Evolutionary conservation across 2,888 invertebrate genomes (phyloP).

Genomic region (Scaptodrosophila latifasciaeformis): DNA sequence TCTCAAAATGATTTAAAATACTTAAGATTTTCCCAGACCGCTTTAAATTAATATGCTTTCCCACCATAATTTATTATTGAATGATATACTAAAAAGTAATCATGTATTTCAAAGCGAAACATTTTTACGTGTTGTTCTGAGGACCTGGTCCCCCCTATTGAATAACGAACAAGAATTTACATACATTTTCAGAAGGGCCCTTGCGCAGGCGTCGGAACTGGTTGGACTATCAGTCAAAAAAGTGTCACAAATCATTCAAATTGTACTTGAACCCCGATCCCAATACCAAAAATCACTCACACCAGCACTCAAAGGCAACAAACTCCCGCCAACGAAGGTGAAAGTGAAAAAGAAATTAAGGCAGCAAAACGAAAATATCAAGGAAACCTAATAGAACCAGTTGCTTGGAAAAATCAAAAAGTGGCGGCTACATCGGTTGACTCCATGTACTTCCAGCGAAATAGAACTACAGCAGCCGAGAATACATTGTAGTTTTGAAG

Average conservation of each 20-base stretch:
- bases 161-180: constrained; percentile 3
- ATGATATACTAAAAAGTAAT: background rate
- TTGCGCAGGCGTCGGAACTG: background rate
- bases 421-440: background rate
- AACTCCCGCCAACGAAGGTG: constrained; percentile 23
- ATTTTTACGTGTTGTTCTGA: no score
- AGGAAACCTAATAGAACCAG: constrained; percentile 54
- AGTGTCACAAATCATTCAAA: constrained; percentile 69
- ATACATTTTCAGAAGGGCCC: background rate
- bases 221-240: constrained; percentile 47
- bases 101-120: constrained; percentile 1
- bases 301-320: background rate
- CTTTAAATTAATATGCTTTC: constrained; percentile 33
- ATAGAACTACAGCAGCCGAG: constrained; percentile 11
- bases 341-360: constrained; percentile 58
- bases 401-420: constrained; percentile 59
- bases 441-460: constrained; percentile 28
- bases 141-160: constrained; percentile 29
- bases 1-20: no score
- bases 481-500: no score
- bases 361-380: constrained; percentile 52
- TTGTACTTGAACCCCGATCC: constrained; percentile 15
- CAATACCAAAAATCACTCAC: background rate
- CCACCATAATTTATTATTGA: constrained; percentile 55
- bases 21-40: no score